phyloP scores from a whole-genome alignment of 2,797 vertebrate genomes.

The Ctenosaura bakeri region DNA sequence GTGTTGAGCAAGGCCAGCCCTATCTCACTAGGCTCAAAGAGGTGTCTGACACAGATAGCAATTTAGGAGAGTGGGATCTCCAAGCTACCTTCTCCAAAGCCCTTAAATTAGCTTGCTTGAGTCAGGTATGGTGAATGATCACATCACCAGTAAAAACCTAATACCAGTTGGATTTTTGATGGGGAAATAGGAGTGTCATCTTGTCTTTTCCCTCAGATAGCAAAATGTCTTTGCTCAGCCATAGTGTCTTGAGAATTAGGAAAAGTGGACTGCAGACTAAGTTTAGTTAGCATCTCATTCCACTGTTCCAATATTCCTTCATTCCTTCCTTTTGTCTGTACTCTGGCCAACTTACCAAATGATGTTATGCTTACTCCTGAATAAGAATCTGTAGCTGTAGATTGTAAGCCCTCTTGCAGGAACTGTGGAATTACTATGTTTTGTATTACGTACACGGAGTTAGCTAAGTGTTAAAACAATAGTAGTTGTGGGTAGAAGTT shows the following conservation, averaged over 20 bases:
- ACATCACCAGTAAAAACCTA: background rate
- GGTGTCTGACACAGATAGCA: background rate
- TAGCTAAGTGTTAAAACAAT: conserved; percentile 27
- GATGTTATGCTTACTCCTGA: background rate
- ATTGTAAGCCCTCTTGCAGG: background rate
- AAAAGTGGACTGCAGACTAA: background rate
- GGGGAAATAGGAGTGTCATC: background rate
- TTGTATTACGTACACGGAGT: conserved; percentile 2
- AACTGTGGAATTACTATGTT: background rate
- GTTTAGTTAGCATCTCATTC: background rate
- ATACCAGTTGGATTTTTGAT: background rate
- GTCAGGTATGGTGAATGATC: background rate
- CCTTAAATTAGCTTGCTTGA: background rate
- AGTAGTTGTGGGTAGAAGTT: background rate
- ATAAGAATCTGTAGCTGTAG: background rate
- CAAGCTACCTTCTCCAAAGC: background rate
- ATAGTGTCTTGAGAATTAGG: background rate
- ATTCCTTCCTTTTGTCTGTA: background rate
- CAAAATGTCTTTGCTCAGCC: background rate
- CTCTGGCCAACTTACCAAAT: background rate
- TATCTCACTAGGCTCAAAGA: background rate
- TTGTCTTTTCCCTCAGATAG: background rate
- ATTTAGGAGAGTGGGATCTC: background rate
- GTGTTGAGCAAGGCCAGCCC: background rate
- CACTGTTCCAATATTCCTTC: background rate